phyloP scores from a whole-genome alignment of 2,113 vertebrate genomes.

The Podarcis cretensis region DNA sequence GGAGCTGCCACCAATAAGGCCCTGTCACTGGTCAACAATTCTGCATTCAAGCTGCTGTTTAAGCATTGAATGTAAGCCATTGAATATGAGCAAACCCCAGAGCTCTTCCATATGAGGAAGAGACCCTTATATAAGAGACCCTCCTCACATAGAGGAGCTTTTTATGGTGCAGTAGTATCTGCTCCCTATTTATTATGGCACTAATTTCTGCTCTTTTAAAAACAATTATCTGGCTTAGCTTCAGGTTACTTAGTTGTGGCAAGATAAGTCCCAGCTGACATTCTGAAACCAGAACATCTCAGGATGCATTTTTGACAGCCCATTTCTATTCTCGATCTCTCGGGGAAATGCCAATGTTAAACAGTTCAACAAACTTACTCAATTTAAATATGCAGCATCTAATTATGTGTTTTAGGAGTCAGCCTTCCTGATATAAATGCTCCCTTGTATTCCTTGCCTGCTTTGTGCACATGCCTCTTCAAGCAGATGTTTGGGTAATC shows the following conservation, averaged over 20 bases:
- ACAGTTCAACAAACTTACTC: background rate
- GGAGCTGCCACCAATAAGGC: too few relatives aligned
- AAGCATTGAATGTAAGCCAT: too few relatives aligned
- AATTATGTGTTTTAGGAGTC: background rate
- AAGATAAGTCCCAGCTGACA: background rate
- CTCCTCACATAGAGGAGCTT: background rate
- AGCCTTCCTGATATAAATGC: background rate
- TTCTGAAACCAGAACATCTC: background rate
- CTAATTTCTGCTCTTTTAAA: background rate
- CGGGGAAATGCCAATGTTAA: background rate
- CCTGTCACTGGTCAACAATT: too few relatives aligned
- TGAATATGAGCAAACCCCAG: too few relatives aligned
- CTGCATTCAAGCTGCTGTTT: too few relatives aligned
- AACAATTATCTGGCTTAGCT: background rate
- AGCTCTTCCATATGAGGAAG: too few relatives aligned
- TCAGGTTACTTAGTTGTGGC: background rate
- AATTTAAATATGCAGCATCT: background rate
- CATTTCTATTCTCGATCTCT: background rate
- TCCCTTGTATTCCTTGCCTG: constrained; percentile 22
- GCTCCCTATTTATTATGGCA: background rate
- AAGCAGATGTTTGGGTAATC: constrained; percentile 42
- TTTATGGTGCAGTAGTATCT: background rate
- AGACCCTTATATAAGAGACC: too few relatives aligned
- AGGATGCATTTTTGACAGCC: background rate
- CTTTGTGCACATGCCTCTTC: background rate